A percentile compares a stretch with the other conserved stretches of the same genome.
phyloP scores from a whole-genome alignment of 2,113 vertebrate genomes.

The Trochalopteron elliotii region DNA sequence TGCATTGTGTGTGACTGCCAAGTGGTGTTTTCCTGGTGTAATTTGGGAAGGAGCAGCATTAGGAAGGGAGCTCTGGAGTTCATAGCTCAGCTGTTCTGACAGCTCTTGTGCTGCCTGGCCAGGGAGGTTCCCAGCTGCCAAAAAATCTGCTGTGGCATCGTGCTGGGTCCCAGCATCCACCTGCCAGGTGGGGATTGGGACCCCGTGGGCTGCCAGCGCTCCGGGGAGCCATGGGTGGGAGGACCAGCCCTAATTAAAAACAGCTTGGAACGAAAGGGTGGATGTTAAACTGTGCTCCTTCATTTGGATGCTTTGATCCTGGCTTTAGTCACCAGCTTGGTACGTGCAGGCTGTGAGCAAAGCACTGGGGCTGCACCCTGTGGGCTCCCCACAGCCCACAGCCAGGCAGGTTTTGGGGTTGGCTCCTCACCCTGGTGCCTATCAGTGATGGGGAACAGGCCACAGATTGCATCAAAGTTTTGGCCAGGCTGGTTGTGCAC shows the following conservation, averaged over 20 bases:
- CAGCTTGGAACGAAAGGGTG: conserved; percentile 34
- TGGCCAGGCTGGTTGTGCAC: background rate
- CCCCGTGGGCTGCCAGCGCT: background rate
- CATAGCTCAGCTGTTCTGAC: background rate
- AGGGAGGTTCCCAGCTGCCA: conserved; percentile 2
- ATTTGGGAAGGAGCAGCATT: background rate
- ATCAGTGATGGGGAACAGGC: accelerated
- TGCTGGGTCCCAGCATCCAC: background rate
- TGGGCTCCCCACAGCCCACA: background rate
- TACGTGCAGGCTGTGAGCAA: conserved; percentile 47
- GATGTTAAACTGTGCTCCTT: conserved; percentile 10
- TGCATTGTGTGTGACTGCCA: background rate
- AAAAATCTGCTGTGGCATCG: accelerated
- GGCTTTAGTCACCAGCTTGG: conserved; percentile 28
- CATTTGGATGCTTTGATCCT: conserved; percentile 32
- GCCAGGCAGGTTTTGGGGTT: background rate
- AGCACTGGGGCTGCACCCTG: background rate
- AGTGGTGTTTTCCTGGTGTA: background rate
- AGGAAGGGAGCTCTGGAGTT: background rate
- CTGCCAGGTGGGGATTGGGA: background rate
- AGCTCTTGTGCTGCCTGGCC: accelerated
- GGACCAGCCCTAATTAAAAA: conserved; percentile 8
- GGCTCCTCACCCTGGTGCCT: accelerated
- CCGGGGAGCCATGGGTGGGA: background rate
- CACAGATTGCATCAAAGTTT: background rate